Conservation (phyloP, 2,113 vertebrate species). For the Stomatorhinus ivindoensis region DNA sequence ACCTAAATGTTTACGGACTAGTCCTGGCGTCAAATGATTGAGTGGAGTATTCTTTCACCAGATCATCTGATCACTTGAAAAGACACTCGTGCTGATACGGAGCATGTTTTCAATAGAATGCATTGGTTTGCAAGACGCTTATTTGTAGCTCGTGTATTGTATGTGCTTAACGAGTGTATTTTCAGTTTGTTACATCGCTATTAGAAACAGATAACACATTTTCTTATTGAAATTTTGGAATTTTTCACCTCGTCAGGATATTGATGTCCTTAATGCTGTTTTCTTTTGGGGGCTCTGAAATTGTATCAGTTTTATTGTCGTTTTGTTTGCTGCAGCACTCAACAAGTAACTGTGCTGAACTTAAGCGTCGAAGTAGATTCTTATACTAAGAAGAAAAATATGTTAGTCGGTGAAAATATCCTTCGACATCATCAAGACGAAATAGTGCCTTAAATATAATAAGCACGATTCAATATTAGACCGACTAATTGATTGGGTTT, state of each 20-base stretch:
- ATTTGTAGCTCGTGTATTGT: not conserved
- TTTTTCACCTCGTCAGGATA: not conserved
- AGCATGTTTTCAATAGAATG: not conserved
- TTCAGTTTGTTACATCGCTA: not conserved
- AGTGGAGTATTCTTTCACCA: not conserved
- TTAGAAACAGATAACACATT: not conserved
- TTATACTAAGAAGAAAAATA: not conserved
- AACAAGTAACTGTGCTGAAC: constrained; percentile 1
- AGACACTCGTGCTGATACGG: not conserved
- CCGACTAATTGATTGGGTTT: not conserved
- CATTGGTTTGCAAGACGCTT: not conserved
- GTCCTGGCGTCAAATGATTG: not conserved
- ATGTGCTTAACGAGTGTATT: not conserved
- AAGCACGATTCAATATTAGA: not conserved
- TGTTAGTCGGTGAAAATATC: not conserved
- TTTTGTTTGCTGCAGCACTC: not conserved
- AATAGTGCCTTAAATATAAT: not conserved
- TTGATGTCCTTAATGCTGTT: not conserved
- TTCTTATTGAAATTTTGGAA: not conserved
- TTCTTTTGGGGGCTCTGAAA: not conserved
- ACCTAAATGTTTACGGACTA: not conserved
- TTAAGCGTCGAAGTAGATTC: not conserved
- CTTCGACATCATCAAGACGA: not conserved
- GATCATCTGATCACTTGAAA: not conserved
- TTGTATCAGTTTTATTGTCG: not conserved